These are phyloP conservation scores for Staurois parvus DNA, from an alignment of 2,797 vertebrate genomes.

Conservation along the genomic window DNA sequence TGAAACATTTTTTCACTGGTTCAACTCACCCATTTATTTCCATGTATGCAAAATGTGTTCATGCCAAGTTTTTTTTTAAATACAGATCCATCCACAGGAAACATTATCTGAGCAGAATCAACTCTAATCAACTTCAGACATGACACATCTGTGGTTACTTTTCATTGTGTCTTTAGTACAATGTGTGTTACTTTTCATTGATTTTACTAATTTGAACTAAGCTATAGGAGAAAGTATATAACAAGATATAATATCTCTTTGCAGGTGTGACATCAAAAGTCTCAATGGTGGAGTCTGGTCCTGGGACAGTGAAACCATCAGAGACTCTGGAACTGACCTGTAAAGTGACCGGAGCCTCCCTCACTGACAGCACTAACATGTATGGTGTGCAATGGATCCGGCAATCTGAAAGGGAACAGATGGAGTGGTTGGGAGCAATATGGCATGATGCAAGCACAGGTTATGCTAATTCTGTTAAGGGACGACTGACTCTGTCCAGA, in stretches of 20 bases:
- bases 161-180: not conserved
- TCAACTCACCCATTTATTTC: not conserved
- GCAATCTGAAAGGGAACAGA: conserved; percentile 9
- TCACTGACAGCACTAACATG: conserved; percentile 34
- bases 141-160: not conserved
- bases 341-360: conserved; percentile 12
- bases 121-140: not conserved
- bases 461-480: not conserved
- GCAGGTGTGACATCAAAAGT: conserved; percentile 19
- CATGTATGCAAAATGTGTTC: not conserved
- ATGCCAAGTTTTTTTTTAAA: not conserved
- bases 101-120: not conserved
- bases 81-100: not conserved
- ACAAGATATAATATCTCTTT: not conserved
- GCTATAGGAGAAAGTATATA: not conserved
- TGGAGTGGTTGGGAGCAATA: conserved; percentile 29
- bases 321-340: conserved; percentile 26
- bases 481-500: conserved; percentile 19
- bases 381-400: not conserved
- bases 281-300: conserved; percentile 8
- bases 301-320: conserved; percentile 17
- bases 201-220: not conserved
- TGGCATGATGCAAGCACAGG: not conserved
- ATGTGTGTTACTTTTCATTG: not conserved
- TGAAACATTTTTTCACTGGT: not conserved